These are phyloP conservation scores for Agonopterix subpropinquella DNA, from an alignment of 2,888 invertebrate genomes.

Conservation along the genomic window DNA sequence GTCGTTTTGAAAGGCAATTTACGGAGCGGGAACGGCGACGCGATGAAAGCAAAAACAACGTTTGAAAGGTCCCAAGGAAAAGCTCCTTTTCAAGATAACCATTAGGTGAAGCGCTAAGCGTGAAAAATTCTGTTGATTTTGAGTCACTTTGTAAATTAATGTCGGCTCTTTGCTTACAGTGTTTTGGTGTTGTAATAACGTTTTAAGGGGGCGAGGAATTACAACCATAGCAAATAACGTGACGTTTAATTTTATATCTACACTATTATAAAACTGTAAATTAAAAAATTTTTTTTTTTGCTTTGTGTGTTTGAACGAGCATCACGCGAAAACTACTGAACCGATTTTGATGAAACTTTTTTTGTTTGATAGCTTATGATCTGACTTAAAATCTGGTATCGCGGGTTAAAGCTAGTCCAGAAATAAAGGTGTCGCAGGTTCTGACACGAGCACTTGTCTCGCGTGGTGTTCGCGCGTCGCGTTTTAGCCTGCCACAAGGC, in stretches of 20 bases:
- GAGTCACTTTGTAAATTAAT: neutral
- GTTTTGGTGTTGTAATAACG: neutral
- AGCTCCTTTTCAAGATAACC: conserved; percentile 34
- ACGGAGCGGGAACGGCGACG: conserved; percentile 23
- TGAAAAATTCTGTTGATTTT: conserved; percentile 21
- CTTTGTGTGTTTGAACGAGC: too few species aligned
- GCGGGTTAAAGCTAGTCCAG: too few species aligned
- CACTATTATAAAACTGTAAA: too few species aligned
- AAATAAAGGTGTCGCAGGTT: too few species aligned
- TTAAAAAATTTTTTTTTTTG: too few species aligned
- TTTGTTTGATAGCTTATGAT: too few species aligned
- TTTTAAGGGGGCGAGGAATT: neutral
- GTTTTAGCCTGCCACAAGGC: too few species aligned
- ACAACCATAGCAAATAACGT: neutral
- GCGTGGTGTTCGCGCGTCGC: too few species aligned
- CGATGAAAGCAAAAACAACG: conserved; percentile 33
- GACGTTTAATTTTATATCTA: neutral
- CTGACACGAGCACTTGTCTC: too few species aligned
- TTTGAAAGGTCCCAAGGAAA: conserved; percentile 28
- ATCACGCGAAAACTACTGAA: too few species aligned
- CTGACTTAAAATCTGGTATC: too few species aligned
- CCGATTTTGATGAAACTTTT: too few species aligned
- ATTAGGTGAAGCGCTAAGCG: conserved; percentile 27
- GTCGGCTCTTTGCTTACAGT: neutral
- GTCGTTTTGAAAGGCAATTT: conserved; percentile 43